These are phyloP conservation scores for Zoanthus solanderi DNA, from an alignment of 92 coral and sea anemone genomes.

Conservation along the genomic window DNA sequence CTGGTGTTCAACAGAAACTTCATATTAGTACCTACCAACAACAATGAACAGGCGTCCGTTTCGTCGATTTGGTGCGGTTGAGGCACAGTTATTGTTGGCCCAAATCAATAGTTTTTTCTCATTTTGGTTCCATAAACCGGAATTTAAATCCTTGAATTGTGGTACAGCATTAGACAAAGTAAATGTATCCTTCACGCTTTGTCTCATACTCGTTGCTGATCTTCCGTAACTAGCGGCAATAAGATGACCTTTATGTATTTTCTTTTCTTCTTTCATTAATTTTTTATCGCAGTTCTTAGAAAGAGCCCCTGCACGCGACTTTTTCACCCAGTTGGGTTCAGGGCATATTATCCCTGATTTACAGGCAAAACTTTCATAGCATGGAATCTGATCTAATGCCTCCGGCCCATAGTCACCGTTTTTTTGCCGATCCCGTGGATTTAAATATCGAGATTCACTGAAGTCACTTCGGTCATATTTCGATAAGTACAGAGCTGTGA, in stretches of 20 bases:
- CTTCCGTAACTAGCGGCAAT: constrained; percentile 16
- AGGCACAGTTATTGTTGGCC: neutral
- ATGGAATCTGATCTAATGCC: constrained; percentile 3
- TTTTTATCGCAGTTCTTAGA: neutral
- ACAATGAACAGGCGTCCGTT: neutral
- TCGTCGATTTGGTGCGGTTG: neutral
- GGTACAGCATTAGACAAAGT: neutral
- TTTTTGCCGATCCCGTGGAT: neutral
- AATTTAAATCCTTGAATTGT: neutral
- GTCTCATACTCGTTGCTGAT: neutral
- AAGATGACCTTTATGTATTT: constrained; percentile 7
- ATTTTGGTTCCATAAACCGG: neutral
- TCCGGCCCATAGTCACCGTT: constrained; percentile 15
- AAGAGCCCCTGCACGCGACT: neutral
- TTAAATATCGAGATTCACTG: neutral
- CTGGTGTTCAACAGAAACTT: neutral
- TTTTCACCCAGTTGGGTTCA: neutral
- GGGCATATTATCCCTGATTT: neutral
- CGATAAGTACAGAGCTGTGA: neutral
- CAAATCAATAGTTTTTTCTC: neutral
- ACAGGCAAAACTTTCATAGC: neutral
- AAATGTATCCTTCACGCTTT: neutral
- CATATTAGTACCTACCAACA: neutral
- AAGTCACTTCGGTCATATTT: neutral
- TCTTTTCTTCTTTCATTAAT: neutral